These are phyloP conservation scores for Rhizoglyphus robini DNA, from an alignment of 1,140 invertebrate species.

Conservation along the genomic window DNA sequence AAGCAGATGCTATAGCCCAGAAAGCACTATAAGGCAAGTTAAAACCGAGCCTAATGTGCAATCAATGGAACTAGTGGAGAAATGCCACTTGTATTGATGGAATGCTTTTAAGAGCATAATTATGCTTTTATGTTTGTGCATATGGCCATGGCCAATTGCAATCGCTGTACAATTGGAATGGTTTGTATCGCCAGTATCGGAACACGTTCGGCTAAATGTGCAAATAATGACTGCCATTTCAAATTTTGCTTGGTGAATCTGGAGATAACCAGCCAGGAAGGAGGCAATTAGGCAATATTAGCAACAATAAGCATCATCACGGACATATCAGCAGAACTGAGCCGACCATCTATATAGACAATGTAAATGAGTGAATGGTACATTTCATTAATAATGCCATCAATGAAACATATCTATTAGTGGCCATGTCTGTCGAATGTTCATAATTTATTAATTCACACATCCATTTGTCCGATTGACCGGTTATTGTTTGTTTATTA, in stretches of 20 bases:
- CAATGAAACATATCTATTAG: constrained; percentile 13
- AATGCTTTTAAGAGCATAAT: too few species aligned
- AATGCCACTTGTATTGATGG: not conserved
- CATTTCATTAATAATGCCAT: constrained; percentile 10
- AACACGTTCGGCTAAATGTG: not conserved
- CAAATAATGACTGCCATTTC: not conserved
- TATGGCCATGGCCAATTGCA: too few species aligned
- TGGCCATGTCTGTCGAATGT: constrained; percentile 2
- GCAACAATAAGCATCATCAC: not conserved
- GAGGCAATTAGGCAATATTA: constrained; percentile 6
- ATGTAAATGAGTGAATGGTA: not conserved
- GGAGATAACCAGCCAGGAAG: constrained; percentile 2
- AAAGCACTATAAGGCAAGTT: too few species aligned
- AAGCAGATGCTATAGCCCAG: too few species aligned
- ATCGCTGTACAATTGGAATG: too few species aligned
- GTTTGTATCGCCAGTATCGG: too few species aligned
- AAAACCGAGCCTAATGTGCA: not conserved
- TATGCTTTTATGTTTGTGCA: too few species aligned
- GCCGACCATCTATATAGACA: not conserved
- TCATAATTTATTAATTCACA: constrained; percentile 4
- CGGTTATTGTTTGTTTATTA: constrained; percentile 11
- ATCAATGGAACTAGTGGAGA: not conserved
- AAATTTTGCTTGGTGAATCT: not conserved
- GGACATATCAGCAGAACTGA: not conserved
- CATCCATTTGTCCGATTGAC: constrained; percentile 6